Percentiles rank a stretch among this genome's conserved stretches.
These are phyloP conservation scores for Actias luna DNA, from an alignment of 2,888 invertebrate genomes.

Conservation along the genomic window DNA sequence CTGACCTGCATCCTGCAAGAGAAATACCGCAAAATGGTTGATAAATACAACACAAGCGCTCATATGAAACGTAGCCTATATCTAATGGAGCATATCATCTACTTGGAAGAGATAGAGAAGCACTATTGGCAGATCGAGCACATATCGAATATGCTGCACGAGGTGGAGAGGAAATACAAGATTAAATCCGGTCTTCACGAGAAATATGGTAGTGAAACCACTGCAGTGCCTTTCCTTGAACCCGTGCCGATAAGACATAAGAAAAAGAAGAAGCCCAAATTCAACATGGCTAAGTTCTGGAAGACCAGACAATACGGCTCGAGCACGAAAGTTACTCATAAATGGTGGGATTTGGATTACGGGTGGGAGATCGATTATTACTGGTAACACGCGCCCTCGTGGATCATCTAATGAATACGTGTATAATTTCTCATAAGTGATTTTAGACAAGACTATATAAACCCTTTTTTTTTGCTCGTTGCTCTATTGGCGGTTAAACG, in stretches of 20 bases:
- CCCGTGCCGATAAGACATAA: background rate
- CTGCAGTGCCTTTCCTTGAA: background rate
- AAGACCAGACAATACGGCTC: constrained; percentile 9
- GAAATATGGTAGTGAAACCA: background rate
- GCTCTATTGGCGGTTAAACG: too few relatives aligned
- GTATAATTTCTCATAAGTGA: too few relatives aligned
- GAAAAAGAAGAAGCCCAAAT: background rate
- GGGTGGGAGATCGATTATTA: constrained; percentile 45
- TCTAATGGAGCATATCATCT: constrained; percentile 25
- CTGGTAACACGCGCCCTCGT: constrained; percentile 27
- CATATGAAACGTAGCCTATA: constrained; percentile 8
- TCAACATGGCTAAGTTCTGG: background rate
- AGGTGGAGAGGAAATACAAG: constrained; percentile 39
- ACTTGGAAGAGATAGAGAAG: constrained; percentile 28
- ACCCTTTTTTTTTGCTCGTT: too few relatives aligned
- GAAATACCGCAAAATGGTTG: constrained; percentile 48
- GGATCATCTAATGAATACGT: too few relatives aligned
- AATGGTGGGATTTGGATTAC: constrained; percentile 40
- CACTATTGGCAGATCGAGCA: constrained; percentile 35
- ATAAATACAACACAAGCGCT: constrained; percentile 33
- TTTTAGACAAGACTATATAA: too few relatives aligned
- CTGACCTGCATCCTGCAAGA: constrained; percentile 33
- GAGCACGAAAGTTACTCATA: background rate
- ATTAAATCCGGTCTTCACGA: background rate
- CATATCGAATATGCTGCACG: constrained; percentile 43